Conservation (phyloP, 1,140 invertebrate species). For the Drosophila tristis region DNA sequence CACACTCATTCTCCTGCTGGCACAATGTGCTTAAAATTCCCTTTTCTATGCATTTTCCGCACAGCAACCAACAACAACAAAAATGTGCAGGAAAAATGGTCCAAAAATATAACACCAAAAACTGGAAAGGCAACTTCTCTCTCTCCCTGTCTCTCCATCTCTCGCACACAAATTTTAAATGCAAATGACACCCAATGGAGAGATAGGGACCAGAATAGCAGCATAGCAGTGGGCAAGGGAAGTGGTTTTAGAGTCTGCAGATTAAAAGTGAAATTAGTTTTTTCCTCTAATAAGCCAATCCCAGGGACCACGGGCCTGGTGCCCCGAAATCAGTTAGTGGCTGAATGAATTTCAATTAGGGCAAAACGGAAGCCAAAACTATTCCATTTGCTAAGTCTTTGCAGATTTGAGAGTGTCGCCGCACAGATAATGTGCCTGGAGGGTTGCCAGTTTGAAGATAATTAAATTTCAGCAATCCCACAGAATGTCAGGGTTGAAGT, state of each 20-base stretch:
- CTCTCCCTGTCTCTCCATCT: background rate
- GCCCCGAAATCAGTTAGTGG: conserved; percentile 45
- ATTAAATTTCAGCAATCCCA: no score
- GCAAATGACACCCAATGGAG: conserved; percentile 64
- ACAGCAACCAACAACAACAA: conserved; percentile 20
- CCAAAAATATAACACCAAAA: conserved; percentile 28
- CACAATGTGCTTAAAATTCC: conserved; percentile 64
- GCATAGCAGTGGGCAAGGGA: background rate
- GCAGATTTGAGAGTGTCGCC: no score
- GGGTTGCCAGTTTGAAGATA: no score
- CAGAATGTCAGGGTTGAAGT: no score
- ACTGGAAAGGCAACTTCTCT: conserved; percentile 18
- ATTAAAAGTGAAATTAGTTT: conserved; percentile 73
- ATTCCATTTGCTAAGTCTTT: background rate
- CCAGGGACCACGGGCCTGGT: conserved; percentile 1
- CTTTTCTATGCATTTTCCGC: conserved; percentile 62
- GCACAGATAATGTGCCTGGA: no score
- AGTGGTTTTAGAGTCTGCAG: conserved; percentile 45
- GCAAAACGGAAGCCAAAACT: background rate
- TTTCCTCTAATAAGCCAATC: conserved; percentile 63
- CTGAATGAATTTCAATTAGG: conserved; percentile 33
- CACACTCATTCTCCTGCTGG: conserved; percentile 12
- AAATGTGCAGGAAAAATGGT: background rate
- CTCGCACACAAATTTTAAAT: conserved; percentile 60
- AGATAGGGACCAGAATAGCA: conserved; percentile 1